Evolutionary conservation across 2,797 vertebrate species (phyloP).

Genomic region (Gymnothorax reevesii): DNA sequence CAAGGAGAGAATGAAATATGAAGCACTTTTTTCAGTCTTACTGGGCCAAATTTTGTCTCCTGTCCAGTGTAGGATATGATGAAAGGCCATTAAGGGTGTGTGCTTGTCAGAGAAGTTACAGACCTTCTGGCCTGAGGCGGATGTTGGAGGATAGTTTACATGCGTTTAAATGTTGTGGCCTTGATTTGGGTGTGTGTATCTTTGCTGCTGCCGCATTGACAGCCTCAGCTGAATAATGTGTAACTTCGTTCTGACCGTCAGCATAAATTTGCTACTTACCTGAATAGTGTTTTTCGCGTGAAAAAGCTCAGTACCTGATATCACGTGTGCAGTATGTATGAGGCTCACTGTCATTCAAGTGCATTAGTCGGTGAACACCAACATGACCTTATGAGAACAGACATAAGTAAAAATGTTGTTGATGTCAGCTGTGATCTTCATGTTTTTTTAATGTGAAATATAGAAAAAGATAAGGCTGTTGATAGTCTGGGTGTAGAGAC

Average conservation of each 20-base stretch:
- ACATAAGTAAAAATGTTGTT: slow-evolving; percentile 32
- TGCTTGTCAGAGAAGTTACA: not conserved
- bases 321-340: slow-evolving; percentile 20
- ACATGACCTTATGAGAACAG: slow-evolving; percentile 54
- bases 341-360: slow-evolving; percentile 49
- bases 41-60: not conserved
- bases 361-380: slow-evolving; percentile 52
- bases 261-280: slow-evolving; percentile 25
- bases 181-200: slow-evolving; percentile 40
- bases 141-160: slow-evolving; percentile 41
- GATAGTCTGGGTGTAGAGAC: slow-evolving; percentile 32
- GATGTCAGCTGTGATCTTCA: not conserved
- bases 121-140: not conserved
- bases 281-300: slow-evolving; percentile 42
- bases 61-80: not conserved
- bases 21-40: not conserved
- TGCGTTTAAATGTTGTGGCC: slow-evolving; percentile 44
- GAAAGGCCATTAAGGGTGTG: not conserved
- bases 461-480: not conserved
- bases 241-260: slow-evolving; percentile 14
- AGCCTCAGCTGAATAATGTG: slow-evolving; percentile 32
- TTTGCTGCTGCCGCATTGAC: slow-evolving; percentile 34
- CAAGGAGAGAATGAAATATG: not conserved
- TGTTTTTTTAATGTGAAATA: slow-evolving; percentile 10
- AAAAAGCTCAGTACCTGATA: slow-evolving; percentile 30